Percentiles rank a stretch among this genome's conserved stretches.
Evolutionary conservation across 2,113 vertebrate species (phyloP).

Genomic region (Paraplagusia blochii): DNA sequence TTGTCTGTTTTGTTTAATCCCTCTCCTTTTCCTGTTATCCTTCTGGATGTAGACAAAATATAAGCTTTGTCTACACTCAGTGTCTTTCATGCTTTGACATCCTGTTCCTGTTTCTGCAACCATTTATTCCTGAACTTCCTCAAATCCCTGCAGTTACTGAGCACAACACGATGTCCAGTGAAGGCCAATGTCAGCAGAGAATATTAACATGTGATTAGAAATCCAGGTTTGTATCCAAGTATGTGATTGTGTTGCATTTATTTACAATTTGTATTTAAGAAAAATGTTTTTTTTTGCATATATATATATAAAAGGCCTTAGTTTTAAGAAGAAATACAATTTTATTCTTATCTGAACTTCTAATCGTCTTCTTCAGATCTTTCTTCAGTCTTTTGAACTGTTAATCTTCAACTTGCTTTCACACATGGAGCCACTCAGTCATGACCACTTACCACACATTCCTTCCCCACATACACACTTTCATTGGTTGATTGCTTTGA

Average conservation of each 20-base stretch:
- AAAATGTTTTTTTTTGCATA: no score
- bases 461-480: slow-evolving; percentile 13
- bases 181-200: neutral
- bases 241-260: no score
- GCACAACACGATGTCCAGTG: neutral
- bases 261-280: no score
- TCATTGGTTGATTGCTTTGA: neutral
- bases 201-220: neutral
- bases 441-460: slow-evolving; percentile 23
- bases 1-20: neutral
- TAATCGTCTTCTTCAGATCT: no score
- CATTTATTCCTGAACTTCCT: neutral
- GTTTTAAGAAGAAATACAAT: no score
- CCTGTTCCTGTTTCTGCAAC: neutral
- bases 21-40: neutral
- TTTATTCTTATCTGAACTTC: no score
- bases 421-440: slow-evolving; percentile 1
- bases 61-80: neutral
- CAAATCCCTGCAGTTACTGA: neutral
- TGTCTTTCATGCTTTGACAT: neutral
- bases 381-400: neutral
- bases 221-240: neutral
- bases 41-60: neutral
- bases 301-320: no score
- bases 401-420: neutral